phyloP scores from a whole-genome alignment of 2,888 invertebrate species.

The Andrena chrysosceles region DNA sequence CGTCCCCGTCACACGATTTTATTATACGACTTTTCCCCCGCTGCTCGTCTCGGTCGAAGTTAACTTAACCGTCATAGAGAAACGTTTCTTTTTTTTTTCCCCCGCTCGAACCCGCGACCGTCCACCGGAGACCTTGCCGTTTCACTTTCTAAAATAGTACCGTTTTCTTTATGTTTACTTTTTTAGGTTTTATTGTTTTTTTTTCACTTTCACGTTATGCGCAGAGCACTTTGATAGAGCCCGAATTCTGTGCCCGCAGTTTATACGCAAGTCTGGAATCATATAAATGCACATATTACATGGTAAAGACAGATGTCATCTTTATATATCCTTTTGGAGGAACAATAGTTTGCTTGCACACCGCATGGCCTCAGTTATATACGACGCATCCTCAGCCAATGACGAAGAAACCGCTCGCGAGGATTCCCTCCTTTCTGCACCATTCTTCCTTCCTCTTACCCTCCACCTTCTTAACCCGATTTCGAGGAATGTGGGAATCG shows the following conservation, averaged over 20 bases:
- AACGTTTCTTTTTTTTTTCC: slow-evolving; percentile 8
- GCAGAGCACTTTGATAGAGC: slow-evolving; percentile 82
- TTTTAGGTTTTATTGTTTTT: slow-evolving; percentile 49
- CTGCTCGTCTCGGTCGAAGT: slow-evolving; percentile 22
- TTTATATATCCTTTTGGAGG: slow-evolving; percentile 58
- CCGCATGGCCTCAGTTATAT: slow-evolving; percentile 75
- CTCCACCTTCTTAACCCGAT: neutral
- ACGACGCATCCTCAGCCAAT: slow-evolving; percentile 65
- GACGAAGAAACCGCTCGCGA: slow-evolving; percentile 54
- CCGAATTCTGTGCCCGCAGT: slow-evolving; percentile 82
- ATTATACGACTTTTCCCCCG: neutral
- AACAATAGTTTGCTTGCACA: slow-evolving; percentile 71
- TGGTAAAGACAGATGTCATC: slow-evolving; percentile 78
- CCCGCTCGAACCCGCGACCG: slow-evolving; percentile 48
- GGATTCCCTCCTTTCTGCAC: slow-evolving; percentile 61
- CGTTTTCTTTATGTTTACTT: slow-evolving; percentile 28
- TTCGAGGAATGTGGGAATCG: too few relatives aligned
- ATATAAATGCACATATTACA: slow-evolving; percentile 85
- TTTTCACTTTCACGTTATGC: slow-evolving; percentile 70
- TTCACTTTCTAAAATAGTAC: slow-evolving; percentile 38
- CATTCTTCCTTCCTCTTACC: neutral
- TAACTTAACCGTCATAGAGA: slow-evolving; percentile 24
- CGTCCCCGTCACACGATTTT: slow-evolving; percentile 16
- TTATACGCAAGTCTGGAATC: slow-evolving; percentile 84
- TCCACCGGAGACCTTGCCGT: slow-evolving; percentile 51